A percentile compares a stretch with the other conserved stretches of the same genome.
Evolutionary conservation across 2,113 vertebrate genomes (phyloP).

Genomic region (Hyla sarda): DNA sequence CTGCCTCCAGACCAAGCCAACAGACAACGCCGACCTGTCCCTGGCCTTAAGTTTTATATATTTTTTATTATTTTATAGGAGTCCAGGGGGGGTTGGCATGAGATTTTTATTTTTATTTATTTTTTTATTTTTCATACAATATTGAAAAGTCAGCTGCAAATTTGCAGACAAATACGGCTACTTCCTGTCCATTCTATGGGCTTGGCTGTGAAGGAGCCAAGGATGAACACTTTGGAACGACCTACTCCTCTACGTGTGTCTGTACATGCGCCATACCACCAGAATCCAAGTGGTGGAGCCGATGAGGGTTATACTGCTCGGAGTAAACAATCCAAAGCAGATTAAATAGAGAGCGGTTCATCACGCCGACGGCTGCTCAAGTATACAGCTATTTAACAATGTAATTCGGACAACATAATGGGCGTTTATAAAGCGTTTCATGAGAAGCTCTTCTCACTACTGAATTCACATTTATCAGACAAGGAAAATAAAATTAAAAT

Average conservation of each 20-base stretch:
- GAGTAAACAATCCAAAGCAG: not conserved
- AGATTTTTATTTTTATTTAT: not conserved
- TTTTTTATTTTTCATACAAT: no score
- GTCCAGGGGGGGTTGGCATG: not conserved
- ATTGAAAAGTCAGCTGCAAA: not conserved
- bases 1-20: not conserved
- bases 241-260: not conserved
- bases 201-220: not conserved
- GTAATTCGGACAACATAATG: no score
- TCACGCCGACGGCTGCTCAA: not conserved
- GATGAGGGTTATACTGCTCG: not conserved
- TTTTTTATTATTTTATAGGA: no score
- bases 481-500: no score
- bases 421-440: not conserved
- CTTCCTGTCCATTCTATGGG: not conserved
- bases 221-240: not conserved
- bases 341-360: no score
- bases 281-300: not conserved
- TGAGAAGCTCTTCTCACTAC: constrained; percentile 7
- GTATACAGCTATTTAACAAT: no score
- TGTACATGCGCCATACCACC: not conserved
- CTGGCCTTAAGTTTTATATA: not conserved
- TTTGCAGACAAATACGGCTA: not conserved
- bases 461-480: not conserved
- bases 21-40: not conserved